Conservation (phyloP, 2,797 vertebrate genomes). For the Protosalanx chinensis region DNA sequence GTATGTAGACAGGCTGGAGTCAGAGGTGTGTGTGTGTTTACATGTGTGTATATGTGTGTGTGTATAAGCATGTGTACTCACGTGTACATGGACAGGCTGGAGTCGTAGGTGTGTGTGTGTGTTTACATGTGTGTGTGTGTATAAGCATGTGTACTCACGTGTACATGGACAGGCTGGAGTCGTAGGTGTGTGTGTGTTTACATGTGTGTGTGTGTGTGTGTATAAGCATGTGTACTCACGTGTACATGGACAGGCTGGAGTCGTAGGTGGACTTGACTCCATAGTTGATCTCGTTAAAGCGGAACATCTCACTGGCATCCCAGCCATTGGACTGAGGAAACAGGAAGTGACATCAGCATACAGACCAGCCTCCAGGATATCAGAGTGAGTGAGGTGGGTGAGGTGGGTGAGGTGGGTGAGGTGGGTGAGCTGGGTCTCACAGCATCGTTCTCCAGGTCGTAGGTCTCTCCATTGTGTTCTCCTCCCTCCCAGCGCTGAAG, state of each 20-base stretch:
- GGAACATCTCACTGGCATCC: conserved; percentile 96
- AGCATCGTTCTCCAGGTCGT: conserved; percentile 84
- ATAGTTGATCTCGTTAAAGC: conserved; percentile 90
- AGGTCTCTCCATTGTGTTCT: conserved; percentile 88
- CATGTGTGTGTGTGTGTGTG: not conserved
- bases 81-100: too few species aligned
- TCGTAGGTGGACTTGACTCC: conserved; percentile 92
- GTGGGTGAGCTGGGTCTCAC: conserved; percentile 62
- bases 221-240: conserved; percentile 71
- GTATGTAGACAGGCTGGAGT: not conserved
- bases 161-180: not conserved
- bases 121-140: too few species aligned
- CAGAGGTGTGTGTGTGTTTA: not conserved
- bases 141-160: not conserved
- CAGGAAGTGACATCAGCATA: too few species aligned
- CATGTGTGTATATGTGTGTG: too few species aligned
- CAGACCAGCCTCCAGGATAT: too few species aligned
- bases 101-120: too few species aligned
- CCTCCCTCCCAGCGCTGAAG: conserved; percentile 92
- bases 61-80: too few species aligned
- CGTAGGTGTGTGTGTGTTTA: not conserved
- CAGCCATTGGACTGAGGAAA: conserved; percentile 84
- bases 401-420: not conserved
- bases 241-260: conserved; percentile 89
- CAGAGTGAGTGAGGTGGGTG: not conserved